Evolutionary conservation across 1,140 invertebrate genomes (phyloP).

Genomic region (Brachionus rotundiformis): DNA sequence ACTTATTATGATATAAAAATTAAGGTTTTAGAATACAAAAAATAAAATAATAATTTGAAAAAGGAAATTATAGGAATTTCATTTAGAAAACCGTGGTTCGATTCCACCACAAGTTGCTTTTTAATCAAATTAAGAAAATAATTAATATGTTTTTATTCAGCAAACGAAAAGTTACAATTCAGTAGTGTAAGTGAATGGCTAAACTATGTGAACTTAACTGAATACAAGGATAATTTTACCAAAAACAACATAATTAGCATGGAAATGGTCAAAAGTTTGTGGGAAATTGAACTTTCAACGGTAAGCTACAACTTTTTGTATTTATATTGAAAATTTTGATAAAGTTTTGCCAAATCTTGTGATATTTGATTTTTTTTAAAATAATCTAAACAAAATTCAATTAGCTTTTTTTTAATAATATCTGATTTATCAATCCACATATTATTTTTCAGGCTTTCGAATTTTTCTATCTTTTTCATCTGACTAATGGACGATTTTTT

Average conservation of each 20-base stretch:
- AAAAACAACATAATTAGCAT: not conserved
- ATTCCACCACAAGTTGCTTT: constrained; percentile 7
- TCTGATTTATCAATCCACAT: not conserved
- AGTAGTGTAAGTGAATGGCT: constrained; percentile 21
- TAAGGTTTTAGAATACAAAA: too few relatives aligned
- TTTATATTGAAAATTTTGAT: not conserved
- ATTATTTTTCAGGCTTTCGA: constrained; percentile 10
- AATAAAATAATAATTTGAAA: too few relatives aligned
- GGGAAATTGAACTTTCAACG: constrained; percentile 34
- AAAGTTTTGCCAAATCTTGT: not conserved
- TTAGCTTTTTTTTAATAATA: not conserved
- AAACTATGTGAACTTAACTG: constrained; percentile 32
- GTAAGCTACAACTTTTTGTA: not conserved
- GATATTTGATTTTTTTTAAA: not conserved
- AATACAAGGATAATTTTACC: not conserved
- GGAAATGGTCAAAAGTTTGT: constrained; percentile 10
- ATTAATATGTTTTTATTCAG: not conserved
- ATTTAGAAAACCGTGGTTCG: constrained; percentile 22
- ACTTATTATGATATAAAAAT: too few relatives aligned
- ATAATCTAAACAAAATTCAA: not conserved
- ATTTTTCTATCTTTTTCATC: not conserved
- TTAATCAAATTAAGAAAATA: not conserved
- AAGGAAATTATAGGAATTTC: too few relatives aligned
- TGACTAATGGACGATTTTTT: not conserved
- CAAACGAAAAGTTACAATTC: constrained; percentile 23